A percentile compares a stretch with the other conserved stretches of the same genome.
Evolutionary conservation across 2,797 vertebrate genomes (phyloP).

Genomic region (Pelodytes ibericus): DNA sequence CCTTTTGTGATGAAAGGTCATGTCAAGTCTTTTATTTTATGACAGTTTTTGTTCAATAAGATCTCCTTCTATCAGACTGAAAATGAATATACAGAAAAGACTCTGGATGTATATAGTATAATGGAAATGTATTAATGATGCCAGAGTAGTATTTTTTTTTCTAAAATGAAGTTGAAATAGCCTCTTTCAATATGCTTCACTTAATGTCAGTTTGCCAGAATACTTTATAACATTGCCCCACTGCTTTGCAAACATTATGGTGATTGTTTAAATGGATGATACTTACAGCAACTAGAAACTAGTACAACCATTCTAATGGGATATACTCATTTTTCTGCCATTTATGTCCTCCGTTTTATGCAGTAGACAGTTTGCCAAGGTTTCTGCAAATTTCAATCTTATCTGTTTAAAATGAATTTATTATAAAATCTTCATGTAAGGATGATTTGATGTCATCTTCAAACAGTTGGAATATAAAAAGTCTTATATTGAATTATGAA

Average conservation of each 20-base stretch:
- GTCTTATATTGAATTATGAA: constrained; percentile 15
- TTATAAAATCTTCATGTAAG: background rate
- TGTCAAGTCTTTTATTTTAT: background rate
- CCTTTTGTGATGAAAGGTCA: background rate
- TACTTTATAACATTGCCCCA: constrained; percentile 6
- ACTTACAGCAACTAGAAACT: background rate
- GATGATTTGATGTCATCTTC: constrained; percentile 17
- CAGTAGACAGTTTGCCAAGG: background rate
- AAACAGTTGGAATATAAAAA: constrained; percentile 21
- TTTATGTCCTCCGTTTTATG: background rate
- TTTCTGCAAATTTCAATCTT: background rate
- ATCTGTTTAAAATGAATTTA: constrained; percentile 1
- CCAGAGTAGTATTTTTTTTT: background rate
- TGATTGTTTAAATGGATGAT: background rate
- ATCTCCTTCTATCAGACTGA: background rate
- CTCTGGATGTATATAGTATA: background rate
- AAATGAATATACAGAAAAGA: background rate
- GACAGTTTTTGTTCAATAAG: background rate
- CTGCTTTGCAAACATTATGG: constrained; percentile 2
- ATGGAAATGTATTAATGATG: constrained; percentile 15
- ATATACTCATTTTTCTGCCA: background rate
- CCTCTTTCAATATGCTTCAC: constrained; percentile 1
- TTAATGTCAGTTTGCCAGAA: constrained; percentile 8
- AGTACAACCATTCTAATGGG: background rate
- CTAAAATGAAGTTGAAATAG: background rate